phyloP scores from a whole-genome alignment of 1,140 invertebrate species.

The Caenorhabditis remanei region DNA sequence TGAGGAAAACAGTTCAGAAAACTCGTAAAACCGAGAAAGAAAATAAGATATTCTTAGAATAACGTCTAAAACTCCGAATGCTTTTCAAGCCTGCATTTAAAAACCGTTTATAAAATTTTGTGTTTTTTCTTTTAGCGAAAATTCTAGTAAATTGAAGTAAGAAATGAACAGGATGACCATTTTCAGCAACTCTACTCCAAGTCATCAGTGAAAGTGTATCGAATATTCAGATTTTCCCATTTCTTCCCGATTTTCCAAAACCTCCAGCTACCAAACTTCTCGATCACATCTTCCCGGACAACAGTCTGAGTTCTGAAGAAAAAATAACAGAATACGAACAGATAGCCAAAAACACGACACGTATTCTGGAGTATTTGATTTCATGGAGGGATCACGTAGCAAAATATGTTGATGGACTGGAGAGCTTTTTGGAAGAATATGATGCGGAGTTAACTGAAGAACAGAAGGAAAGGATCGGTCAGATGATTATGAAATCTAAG shows the following conservation, averaged over 20 bases:
- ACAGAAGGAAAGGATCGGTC: neutral
- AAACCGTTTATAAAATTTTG: too few species aligned
- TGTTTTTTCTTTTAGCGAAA: too few species aligned
- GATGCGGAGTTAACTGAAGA: neutral
- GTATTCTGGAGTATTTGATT: neutral
- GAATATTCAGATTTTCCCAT: neutral
- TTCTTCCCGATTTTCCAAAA: slow-evolving; percentile 1
- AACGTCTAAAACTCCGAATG: neutral
- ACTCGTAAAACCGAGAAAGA: neutral
- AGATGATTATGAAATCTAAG: neutral
- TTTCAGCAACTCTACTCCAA: slow-evolving; percentile 12
- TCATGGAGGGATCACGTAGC: slow-evolving; percentile 1
- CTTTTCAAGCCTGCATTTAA: neutral
- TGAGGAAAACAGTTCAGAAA: neutral
- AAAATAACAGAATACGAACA: slow-evolving; percentile 1
- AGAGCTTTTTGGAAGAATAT: neutral
- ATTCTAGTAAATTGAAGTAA: too few species aligned
- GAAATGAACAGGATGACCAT: neutral
- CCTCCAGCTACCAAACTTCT: neutral
- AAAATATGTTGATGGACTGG: neutral
- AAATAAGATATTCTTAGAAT: too few species aligned
- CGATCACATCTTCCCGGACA: slow-evolving; percentile 16
- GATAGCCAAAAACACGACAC: neutral
- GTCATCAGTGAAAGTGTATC: neutral
- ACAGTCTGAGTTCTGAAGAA: neutral